These are phyloP conservation scores for Melieria crassipennis DNA, from an alignment of 2,888 invertebrate species.

Conservation along the genomic window DNA sequence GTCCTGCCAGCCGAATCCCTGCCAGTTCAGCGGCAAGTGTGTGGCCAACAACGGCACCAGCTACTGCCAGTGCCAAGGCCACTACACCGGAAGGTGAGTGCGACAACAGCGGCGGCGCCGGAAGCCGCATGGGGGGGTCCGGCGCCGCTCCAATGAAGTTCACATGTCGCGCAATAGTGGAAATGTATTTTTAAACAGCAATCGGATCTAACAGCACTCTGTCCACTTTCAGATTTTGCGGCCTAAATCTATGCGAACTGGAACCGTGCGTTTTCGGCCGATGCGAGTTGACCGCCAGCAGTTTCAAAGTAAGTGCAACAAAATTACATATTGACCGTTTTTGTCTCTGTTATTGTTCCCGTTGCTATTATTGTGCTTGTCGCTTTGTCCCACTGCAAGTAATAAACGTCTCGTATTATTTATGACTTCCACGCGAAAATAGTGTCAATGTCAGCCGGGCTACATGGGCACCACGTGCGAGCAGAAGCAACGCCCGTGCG, in stretches of 20 bases:
- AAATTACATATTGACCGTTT: background rate
- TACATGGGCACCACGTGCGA: constrained; percentile 77
- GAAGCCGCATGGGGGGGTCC: too few relatives aligned
- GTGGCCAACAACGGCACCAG: constrained; percentile 68
- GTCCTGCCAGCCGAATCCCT: constrained; percentile 79
- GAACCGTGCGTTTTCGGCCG: constrained; percentile 69
- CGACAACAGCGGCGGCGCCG: background rate
- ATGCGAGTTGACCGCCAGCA: constrained; percentile 66
- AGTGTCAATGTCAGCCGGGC: constrained; percentile 75
- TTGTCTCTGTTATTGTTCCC: background rate
- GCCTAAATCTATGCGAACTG: constrained; percentile 78
- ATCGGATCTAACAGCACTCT: constrained; percentile 2
- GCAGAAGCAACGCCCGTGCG: constrained; percentile 76
- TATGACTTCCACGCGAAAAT: constrained; percentile 26
- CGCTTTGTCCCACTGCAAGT: background rate
- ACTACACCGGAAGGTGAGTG: constrained; percentile 74
- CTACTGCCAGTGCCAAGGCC: constrained; percentile 76
- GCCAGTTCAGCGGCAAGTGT: constrained; percentile 77
- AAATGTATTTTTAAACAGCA: background rate
- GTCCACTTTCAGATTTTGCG: constrained; percentile 72
- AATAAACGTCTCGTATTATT: background rate
- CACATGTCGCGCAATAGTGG: background rate
- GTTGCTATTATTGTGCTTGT: background rate
- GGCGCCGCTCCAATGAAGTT: too few relatives aligned
- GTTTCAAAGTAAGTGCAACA: constrained; percentile 56